These are phyloP conservation scores for Macropodus opercularis DNA, from an alignment of 2,797 vertebrate species.

Conservation along the genomic window DNA sequence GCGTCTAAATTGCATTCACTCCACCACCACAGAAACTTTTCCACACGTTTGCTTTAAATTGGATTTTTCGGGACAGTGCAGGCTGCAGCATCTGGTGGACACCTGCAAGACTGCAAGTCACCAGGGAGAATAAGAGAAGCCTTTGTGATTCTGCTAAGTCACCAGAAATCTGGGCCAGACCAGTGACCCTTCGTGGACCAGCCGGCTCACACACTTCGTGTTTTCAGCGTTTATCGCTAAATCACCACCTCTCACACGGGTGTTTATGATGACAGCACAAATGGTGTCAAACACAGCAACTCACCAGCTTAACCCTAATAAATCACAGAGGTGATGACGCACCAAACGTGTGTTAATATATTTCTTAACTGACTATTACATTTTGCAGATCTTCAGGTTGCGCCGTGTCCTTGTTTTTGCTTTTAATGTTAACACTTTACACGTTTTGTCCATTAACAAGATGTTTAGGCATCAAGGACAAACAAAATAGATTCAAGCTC, in stretches of 20 bases:
- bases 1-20: constrained; percentile 54
- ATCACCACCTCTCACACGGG: constrained; percentile 27
- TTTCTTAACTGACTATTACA: no score
- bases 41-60: constrained; percentile 34
- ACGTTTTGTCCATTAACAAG: constrained; percentile 2
- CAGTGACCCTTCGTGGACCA: constrained; percentile 29
- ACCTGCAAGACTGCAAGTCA: constrained; percentile 75
- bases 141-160: constrained; percentile 62
- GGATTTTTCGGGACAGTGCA: constrained; percentile 49
- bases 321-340: no score
- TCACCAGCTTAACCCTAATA: no score
- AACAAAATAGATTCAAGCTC: constrained; percentile 27
- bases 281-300: no score
- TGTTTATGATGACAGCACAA: no score
- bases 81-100: constrained; percentile 79
- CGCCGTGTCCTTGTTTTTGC: no score
- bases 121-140: constrained; percentile 39
- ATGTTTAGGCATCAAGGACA: constrained; percentile 18
- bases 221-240: constrained; percentile 35
- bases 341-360: no score
- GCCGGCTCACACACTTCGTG: constrained; percentile 14
- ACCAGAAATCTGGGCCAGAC: constrained; percentile 41
- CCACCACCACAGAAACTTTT: constrained; percentile 48
- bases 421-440: no score
- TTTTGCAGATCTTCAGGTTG: no score